A percentile compares a stretch with the other conserved stretches of the same genome.
Conservation (phyloP, 2,113 vertebrate species). For the Lycocorax pyrrhopterus region DNA sequence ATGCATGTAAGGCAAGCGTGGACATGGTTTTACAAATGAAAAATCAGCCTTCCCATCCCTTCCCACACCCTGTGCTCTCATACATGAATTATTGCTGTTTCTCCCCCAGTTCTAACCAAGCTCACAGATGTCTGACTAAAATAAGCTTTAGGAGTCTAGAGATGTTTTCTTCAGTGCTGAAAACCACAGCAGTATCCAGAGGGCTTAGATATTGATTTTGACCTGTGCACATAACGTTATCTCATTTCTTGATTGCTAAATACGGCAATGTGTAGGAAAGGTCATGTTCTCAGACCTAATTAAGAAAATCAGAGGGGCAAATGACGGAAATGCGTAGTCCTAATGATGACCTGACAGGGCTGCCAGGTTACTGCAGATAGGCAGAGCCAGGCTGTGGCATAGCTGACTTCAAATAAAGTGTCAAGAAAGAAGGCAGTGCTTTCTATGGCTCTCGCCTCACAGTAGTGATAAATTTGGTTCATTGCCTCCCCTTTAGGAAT, state of each 20-base stretch:
- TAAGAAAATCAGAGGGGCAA: slow-evolving; percentile 43
- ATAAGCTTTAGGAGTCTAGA: neutral
- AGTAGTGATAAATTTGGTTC: neutral
- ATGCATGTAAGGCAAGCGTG: neutral
- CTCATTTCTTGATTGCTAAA: slow-evolving; percentile 31
- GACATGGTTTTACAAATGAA: neutral
- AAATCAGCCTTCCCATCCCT: neutral
- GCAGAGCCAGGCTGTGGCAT: neutral
- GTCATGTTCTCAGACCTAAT: slow-evolving; percentile 42
- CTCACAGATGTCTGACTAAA: neutral
- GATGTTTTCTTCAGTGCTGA: neutral
- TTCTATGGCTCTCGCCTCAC: neutral
- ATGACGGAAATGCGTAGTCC: slow-evolving; percentile 13
- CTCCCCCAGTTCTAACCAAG: neutral
- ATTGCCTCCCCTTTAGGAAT: neutral
- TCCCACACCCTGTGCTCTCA: neutral
- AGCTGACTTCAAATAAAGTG: neutral
- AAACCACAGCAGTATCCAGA: neutral
- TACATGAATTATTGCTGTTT: neutral
- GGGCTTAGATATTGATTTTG: slow-evolving; percentile 26
- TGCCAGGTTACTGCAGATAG: neutral
- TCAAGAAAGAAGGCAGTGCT: neutral
- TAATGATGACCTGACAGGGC: neutral
- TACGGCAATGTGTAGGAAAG: neutral
- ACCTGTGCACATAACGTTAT: neutral